Evolutionary conservation across 2,888 invertebrate species (phyloP).

Genomic region (Eupithecia subfuscata): DNA sequence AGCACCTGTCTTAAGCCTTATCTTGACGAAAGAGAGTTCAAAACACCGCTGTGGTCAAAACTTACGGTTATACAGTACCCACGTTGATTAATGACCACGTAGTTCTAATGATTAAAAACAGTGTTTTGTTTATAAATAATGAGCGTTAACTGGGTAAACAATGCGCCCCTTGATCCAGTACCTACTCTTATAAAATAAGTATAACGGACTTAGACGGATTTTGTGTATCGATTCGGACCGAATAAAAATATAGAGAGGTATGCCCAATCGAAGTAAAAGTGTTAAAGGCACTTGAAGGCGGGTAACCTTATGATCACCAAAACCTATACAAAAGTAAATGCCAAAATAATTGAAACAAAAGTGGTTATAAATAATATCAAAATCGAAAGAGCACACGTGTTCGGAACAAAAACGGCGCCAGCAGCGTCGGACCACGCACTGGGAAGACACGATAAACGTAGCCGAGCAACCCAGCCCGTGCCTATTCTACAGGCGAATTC

Average conservation of each 20-base stretch:
- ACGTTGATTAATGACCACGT: slow-evolving; percentile 68
- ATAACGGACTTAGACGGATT: background rate
- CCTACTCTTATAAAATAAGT: slow-evolving; percentile 49
- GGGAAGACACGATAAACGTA: slow-evolving; percentile 76
- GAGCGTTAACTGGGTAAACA: slow-evolving; percentile 73
- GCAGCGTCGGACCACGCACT: slow-evolving; percentile 60
- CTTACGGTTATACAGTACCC: slow-evolving; percentile 43
- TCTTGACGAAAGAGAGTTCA: slow-evolving; percentile 21
- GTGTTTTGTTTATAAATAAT: slow-evolving; percentile 73
- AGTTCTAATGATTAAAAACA: slow-evolving; percentile 64
- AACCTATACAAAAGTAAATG: background rate
- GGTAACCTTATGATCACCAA: background rate
- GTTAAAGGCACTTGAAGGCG: background rate
- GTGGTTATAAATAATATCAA: slow-evolving; percentile 35
- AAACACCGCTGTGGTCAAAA: slow-evolving; percentile 20
- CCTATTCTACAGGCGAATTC: slow-evolving; percentile 83
- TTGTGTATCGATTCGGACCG: background rate
- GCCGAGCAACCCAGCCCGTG: slow-evolving; percentile 73
- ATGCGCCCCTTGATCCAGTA: slow-evolving; percentile 42
- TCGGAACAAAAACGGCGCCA: slow-evolving; percentile 63
- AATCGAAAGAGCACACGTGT: slow-evolving; percentile 49
- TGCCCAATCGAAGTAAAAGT: background rate
- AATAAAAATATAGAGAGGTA: background rate
- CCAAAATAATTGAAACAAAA: background rate
- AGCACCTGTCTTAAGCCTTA: slow-evolving; percentile 16